Evolutionary conservation across 2,113 vertebrate species (phyloP).

Genomic region (Gobius niger): DNA sequence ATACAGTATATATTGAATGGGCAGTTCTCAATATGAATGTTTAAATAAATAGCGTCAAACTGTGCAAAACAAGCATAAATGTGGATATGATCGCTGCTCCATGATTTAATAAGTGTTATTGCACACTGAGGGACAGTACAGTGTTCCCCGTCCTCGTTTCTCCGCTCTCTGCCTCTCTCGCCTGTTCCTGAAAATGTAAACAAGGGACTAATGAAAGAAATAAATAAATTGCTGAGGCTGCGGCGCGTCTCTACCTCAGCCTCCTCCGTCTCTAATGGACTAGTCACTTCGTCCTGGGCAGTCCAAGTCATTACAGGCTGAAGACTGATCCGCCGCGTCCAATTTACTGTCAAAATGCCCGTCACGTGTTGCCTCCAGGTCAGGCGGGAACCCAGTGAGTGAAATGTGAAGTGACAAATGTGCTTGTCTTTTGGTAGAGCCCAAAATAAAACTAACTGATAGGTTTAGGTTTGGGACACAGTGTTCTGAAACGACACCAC

Average conservation of each 20-base stretch:
- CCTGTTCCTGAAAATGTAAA: slow-evolving; percentile 57
- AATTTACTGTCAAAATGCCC: slow-evolving; percentile 60
- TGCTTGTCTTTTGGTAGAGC: slow-evolving; percentile 12
- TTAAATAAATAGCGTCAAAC: not conserved
- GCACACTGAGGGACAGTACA: slow-evolving; percentile 13
- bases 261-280: slow-evolving; percentile 56
- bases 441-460: slow-evolving; percentile 16
- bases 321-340: slow-evolving; percentile 59
- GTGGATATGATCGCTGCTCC: not conserved
- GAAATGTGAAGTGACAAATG: slow-evolving; percentile 38
- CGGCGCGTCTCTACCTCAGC: slow-evolving; percentile 39
- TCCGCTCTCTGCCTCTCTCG: slow-evolving; percentile 10
- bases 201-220: slow-evolving; percentile 62
- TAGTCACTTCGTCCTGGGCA: slow-evolving; percentile 46
- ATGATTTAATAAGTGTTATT: slow-evolving; percentile 5
- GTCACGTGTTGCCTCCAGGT: slow-evolving; percentile 34
- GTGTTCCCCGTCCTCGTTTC: slow-evolving; percentile 8
- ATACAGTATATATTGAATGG: not conserved
- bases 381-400: slow-evolving; percentile 25
- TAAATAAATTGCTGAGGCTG: slow-evolving; percentile 46
- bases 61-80: not conserved
- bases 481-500: slow-evolving; percentile 27
- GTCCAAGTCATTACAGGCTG: slow-evolving; percentile 50
- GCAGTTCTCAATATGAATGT: not conserved
- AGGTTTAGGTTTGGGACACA: slow-evolving; percentile 25